Base-by-base conservation (phyloP, 2,797 vertebrate genomes). In the Micromesistius poutassou region DNA sequence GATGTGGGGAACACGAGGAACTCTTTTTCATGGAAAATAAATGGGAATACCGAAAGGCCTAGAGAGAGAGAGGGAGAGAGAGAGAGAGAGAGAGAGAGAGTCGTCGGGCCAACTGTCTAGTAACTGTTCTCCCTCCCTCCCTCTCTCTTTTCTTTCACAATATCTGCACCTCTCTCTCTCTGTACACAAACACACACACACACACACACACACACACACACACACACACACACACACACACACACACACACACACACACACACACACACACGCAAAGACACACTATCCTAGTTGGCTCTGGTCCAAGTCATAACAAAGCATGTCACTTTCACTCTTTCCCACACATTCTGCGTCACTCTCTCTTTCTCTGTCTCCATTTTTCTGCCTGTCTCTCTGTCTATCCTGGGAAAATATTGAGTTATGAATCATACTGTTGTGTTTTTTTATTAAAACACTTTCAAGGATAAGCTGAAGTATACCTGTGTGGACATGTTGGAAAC, bases 311-410 rank as follows among this genome's bases (percentile, higher is more conserved):
- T 66, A 66, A 66, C 62, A 66, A 66, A 62, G n/a, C 55, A 62
- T 62, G 55, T 22, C 22, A 25, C 62, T 66, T 66, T 25, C 62
- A 66, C 50, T 71, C 74, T 28, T 46, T 33, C 55, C 55, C 55
- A 62, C 55, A n/a, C 55, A 62, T 14, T 73, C 14, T 46, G 22
- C 38, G 10, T 74, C 62, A 46, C 66, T 78, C 36, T 71, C 66
- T 78, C 36, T 40, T 50, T 73, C 70, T 66, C 74, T 12, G 30
- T 62, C 33, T 71, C 42, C 36, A n/a, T 30, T 9, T 74, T 62
- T 55, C 74, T 62, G 36, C 9, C 8, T 12, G 31, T 40, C 66
- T 6, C 70, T 30, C 14, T n/a, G 10, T n/a, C 33, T n/a, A 33
- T 16, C 75, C 55, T 62, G 55, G 62, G 62, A 66, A 66, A 5